Evolutionary conservation across 2,797 vertebrate species (phyloP), one percentile per base, ranked within the genome.

Genomic region (Galagoides demidoff): DNA sequence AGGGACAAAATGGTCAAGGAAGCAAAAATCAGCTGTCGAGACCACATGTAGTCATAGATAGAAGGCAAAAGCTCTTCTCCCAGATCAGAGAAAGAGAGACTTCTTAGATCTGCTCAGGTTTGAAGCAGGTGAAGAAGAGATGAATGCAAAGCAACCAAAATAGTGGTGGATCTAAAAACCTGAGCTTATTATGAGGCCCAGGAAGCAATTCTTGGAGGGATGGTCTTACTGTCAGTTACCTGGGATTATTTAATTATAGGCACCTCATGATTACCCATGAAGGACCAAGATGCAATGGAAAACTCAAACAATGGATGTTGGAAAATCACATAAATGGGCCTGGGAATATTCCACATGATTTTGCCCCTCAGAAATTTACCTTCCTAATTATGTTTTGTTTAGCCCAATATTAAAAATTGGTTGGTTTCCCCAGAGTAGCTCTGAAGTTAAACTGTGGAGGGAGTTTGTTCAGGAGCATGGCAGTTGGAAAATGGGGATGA

Each of bases 351-450:
- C 61, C 19, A 0, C 8, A 31, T 25, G 76, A 68, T 39, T 86
- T 49, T 20, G 5, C 31, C 43, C 78, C 71, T 83, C 68, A 87
- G 94, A 95, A 95, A 94, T 87, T n/a, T 88, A 66, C 91, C 94
- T 96, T 85, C 92, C 89, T 96, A 92, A 97, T 95, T 95, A 88
- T 77, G 64, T 89, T 93, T 92, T 89, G 89, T 95, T 97, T 92
- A 92, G 79, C 73, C 70, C 27, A 89, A 91, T 97, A 97, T 96
- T 96, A 94, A 96, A 95, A 97, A 97, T 96, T 85, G 96, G 90
- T 77, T 78, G 81, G 76, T 74, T 89, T 96, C 86, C 90, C 93
- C n/a, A 85, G 93, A 84, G 94, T 79, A 45, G 29, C 55, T 70
- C 77, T 63, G 77, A 89, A 86, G 93, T 91, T 86, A 82, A 95